Base-by-base conservation (phyloP, 2,888 invertebrate species). In the Andrena bicolor region DNA sequence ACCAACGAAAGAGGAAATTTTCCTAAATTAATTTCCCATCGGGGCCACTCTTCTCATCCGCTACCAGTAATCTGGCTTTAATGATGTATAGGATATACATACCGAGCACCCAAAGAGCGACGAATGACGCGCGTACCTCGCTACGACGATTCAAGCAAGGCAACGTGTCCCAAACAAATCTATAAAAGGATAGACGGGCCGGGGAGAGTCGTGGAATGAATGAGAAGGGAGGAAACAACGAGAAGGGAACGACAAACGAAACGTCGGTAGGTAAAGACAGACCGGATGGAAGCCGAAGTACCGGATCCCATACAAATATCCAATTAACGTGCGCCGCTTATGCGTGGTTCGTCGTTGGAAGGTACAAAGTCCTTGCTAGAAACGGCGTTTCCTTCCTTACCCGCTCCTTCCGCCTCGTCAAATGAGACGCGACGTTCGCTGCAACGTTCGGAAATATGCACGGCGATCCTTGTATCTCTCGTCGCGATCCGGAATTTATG, bases 251-350 rank as follows among this genome's bases (percentile, higher is more conserved):
- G 58, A 65, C 53, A 79, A 79, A 64, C 58, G 53, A 75, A 63
- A 51, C 65, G 79, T 65, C 28, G 63, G 82, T 69, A 72, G 76
- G 73, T 79, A 81, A 77, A 86, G 85, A 76, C 87, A 85, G 56
- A 83, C 89, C 92, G 92, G 92, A 92, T 92, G 90, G 90, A 91
- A 90, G 89, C 72, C 65, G 86, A 87, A 80, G 87, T 88, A 86
- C 89, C 88, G 89, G 90, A 90, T 87, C 89, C 90, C 92, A 92
- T 93, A 92, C 92, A 91, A 93, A 92, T 91, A 91, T 85, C 86
- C 90, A 90, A 92, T 92, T 91, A 91, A 91, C 86, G 81, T 78
- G 81, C 79, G 75, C 69, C 78, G 75, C 79, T 83, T 83, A 80
- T 71, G 75, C 76, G 53, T 76, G 70, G 71, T 79, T 85, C 76